These are phyloP conservation scores for Chaetogeoica ovagalla DNA, from an alignment of 2,888 invertebrate genomes.

Conservation along the genomic window DNA sequence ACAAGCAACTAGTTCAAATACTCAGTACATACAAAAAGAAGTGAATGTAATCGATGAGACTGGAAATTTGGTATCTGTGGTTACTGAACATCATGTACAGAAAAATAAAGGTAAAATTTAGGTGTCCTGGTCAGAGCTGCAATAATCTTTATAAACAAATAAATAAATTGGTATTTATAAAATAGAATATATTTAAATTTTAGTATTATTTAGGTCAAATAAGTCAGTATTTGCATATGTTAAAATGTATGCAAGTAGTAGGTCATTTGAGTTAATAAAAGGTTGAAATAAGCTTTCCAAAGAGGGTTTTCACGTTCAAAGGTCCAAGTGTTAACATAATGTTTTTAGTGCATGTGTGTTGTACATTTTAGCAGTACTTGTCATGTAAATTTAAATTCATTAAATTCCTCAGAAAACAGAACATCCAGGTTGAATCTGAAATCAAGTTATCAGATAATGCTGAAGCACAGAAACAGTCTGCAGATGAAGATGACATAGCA, in stretches of 20 bases:
- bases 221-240: constrained; percentile 3
- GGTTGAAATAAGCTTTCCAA: constrained; percentile 12
- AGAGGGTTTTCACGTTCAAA: constrained; percentile 48
- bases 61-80: constrained; percentile 53
- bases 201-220: constrained; percentile 9
- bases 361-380: constrained; percentile 49
- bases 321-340: constrained; percentile 53
- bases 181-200: constrained; percentile 5
- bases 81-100: constrained; percentile 52
- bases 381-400: constrained; percentile 46
- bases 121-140: constrained; percentile 51
- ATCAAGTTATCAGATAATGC: constrained; percentile 32
- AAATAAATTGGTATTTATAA: constrained; percentile 12
- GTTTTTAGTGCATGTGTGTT: constrained; percentile 52
- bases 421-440: constrained; percentile 38
- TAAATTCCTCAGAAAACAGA: constrained; percentile 49
- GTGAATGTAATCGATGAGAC: constrained; percentile 50
- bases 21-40: constrained; percentile 51
- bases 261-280: constrained; percentile 7
- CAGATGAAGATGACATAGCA: constrained; percentile 50
- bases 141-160: constrained; percentile 21
- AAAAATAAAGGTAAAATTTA: constrained; percentile 53
- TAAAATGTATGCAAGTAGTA: constrained; percentile 7
- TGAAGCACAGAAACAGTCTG: constrained; percentile 43
- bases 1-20: constrained; percentile 42